phyloP scores from a whole-genome alignment of 2,888 invertebrate genomes.

The Papilio protenor region DNA sequence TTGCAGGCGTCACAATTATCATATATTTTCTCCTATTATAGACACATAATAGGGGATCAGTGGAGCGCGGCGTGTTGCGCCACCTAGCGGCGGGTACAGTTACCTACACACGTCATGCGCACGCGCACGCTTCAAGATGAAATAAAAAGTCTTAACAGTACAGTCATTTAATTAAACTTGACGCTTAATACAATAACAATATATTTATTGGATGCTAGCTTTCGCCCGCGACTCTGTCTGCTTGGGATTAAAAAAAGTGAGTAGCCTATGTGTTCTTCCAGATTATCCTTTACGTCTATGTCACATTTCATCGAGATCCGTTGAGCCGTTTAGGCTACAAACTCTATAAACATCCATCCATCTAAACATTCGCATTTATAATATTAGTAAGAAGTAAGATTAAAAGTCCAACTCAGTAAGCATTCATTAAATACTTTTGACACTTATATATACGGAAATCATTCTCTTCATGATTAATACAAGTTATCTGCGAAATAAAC shows the following conservation, averaged over 20 bases:
- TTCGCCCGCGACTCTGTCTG: no score
- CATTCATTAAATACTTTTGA: neutral
- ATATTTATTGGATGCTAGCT: no score
- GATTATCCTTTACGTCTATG: no score
- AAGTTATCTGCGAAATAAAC: neutral
- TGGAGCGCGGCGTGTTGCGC: constrained; percentile 34
- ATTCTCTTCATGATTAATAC: no score
- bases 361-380: no score
- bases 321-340: no score
- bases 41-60: constrained; percentile 18
- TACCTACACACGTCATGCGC: constrained; percentile 14
- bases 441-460: neutral
- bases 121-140: constrained; percentile 1
- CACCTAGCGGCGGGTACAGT: constrained; percentile 26
- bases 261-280: no score
- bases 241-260: no score
- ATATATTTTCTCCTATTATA: constrained; percentile 37
- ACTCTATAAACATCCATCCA: no score
- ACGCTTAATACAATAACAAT: neutral
- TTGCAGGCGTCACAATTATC: constrained; percentile 32
- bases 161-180: neutral
- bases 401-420: neutral
- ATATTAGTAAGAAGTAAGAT: neutral
- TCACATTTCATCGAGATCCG: no score
- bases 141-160: neutral